Evolutionary conservation across 53 echinoderm and acorn worm species (phyloP).

Genomic region (Holothuria leucospilota): DNA sequence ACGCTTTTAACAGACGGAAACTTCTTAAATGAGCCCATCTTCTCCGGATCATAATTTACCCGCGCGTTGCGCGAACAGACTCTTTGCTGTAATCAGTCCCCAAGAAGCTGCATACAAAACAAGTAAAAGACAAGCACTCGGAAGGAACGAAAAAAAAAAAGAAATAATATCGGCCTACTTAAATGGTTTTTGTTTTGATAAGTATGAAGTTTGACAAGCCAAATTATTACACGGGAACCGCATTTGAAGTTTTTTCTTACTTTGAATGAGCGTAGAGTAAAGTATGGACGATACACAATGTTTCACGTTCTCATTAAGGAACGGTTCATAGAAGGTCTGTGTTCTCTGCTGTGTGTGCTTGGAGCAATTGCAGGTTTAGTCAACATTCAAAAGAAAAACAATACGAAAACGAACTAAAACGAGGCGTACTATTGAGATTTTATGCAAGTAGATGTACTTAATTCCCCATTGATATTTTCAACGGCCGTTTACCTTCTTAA

Average conservation of each 20-base stretch:
- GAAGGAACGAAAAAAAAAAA: conserved; percentile 6
- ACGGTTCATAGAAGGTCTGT: too few species aligned
- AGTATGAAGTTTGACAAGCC: conserved; percentile 30
- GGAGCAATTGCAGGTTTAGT: too few species aligned
- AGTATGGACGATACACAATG: too few species aligned
- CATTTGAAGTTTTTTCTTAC: conserved; percentile 23
- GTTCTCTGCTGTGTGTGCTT: too few species aligned
- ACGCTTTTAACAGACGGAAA: conserved; percentile 47
- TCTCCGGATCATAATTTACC: conserved; percentile 43
- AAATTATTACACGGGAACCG: conserved; percentile 39
- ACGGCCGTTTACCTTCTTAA: too few species aligned
- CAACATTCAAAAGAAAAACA: too few species aligned
- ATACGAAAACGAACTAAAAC: too few species aligned
- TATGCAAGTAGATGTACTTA: too few species aligned
- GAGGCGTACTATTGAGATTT: too few species aligned
- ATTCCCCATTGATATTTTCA: too few species aligned
- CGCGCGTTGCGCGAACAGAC: conserved; percentile 35
- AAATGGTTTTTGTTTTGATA: conserved; percentile 31
- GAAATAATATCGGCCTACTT: conserved; percentile 47
- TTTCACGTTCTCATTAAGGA: too few species aligned
- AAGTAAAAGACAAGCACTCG: conserved; percentile 9
- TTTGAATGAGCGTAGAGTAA: conserved; percentile 12
- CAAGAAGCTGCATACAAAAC: conserved; percentile 14
- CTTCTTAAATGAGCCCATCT: conserved; percentile 37
- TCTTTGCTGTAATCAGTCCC: conserved; percentile 19